Conservation (phyloP, 2,888 invertebrate genomes). For the Noctua janthe region DNA sequence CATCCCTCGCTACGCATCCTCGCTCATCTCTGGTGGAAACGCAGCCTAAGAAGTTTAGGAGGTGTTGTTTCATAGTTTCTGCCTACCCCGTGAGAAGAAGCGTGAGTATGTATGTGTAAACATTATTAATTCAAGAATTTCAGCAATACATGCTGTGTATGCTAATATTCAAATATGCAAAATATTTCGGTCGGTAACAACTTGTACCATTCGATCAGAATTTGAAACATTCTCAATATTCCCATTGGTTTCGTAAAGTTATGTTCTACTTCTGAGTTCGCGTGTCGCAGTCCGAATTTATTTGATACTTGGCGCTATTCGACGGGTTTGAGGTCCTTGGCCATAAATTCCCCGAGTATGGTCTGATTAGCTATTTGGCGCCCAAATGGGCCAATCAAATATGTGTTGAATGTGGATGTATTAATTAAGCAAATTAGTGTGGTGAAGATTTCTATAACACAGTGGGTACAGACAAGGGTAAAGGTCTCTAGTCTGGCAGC, state of each 20-base stretch:
- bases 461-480: not conserved
- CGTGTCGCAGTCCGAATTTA: constrained; percentile 46
- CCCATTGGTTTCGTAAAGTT: constrained; percentile 29
- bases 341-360: constrained; percentile 50
- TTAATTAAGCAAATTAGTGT: constrained; percentile 46
- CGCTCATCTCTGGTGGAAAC: too few relatives aligned
- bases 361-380: constrained; percentile 31
- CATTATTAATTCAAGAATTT: constrained; percentile 7
- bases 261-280: constrained; percentile 25
- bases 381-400: constrained; percentile 38
- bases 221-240: constrained; percentile 24
- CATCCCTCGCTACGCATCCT: too few relatives aligned
- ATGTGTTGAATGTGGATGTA: constrained; percentile 51
- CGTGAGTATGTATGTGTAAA: not conserved
- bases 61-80: not conserved
- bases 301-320: constrained; percentile 11
- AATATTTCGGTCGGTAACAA: constrained; percentile 48
- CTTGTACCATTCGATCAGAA: constrained; percentile 49
- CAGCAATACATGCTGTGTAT: constrained; percentile 3
- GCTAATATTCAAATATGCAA: constrained; percentile 35
- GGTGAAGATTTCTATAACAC: not conserved
- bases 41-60: not conserved
- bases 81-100: not conserved
- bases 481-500: not conserved
- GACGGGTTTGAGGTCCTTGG: constrained; percentile 1